Conservation (phyloP, 2,113 vertebrate species). For the Ardeotis arabs region DNA sequence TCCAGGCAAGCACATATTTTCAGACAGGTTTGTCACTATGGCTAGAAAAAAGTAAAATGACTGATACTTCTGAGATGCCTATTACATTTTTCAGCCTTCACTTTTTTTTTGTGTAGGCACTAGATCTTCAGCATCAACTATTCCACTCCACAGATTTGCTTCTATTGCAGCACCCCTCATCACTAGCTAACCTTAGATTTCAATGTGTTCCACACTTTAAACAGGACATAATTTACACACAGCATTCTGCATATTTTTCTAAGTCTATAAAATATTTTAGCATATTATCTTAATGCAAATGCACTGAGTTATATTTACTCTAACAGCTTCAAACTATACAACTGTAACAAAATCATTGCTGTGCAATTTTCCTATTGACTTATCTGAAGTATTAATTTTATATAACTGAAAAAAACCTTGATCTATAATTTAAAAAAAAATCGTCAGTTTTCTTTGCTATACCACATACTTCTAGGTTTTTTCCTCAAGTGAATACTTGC, state of each 20-base stretch:
- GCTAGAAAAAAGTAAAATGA: background rate
- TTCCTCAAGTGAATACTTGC: background rate
- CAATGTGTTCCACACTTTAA: background rate
- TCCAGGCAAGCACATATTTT: background rate
- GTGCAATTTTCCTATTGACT: background rate
- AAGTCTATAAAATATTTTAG: background rate
- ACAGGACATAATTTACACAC: background rate
- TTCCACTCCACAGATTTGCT: background rate
- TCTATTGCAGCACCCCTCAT: background rate
- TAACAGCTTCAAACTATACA: background rate
- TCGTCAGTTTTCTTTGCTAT: slow-evolving; percentile 12
- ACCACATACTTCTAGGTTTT: background rate
- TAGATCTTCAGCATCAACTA: background rate
- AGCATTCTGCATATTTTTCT: background rate
- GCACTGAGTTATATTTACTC: background rate
- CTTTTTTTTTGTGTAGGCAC: background rate
- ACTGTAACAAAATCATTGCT: background rate
- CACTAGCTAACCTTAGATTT: background rate
- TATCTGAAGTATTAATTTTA: background rate
- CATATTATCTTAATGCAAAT: background rate
- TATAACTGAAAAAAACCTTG: slow-evolving; percentile 5
- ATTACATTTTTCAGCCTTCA: background rate
- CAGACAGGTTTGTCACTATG: background rate
- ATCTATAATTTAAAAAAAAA: background rate
- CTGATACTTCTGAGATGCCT: background rate